phyloP scores from a whole-genome alignment of 2,888 invertebrate species.

The Terebella lapidaria region DNA sequence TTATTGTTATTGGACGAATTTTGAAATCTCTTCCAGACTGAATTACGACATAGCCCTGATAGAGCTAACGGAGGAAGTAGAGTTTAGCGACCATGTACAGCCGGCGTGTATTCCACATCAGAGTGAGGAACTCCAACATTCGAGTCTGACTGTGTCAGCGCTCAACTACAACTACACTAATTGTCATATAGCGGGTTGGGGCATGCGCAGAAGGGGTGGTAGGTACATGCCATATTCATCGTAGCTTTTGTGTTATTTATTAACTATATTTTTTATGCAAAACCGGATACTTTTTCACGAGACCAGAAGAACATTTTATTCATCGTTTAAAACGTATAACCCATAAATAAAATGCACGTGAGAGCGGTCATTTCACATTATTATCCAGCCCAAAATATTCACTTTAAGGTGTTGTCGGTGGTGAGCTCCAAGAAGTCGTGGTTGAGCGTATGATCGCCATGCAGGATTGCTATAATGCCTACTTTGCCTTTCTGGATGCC shows the following conservation, averaged over 20 bases:
- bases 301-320: no score
- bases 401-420: neutral
- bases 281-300: no score
- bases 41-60: neutral
- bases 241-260: neutral
- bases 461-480: neutral
- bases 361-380: no score
- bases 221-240: neutral
- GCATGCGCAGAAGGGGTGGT: neutral
- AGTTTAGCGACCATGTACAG: neutral
- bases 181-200: neutral
- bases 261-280: no score
- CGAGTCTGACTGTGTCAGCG: neutral
- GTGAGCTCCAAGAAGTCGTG: neutral
- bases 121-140: neutral
- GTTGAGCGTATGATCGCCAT: neutral
- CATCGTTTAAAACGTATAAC: no score
- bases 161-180: neutral
- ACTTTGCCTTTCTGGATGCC: neutral
- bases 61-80: neutral
- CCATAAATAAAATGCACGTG: no score
- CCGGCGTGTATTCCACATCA: neutral
- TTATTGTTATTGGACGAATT: no score
- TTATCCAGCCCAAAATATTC: no score
- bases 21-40: no score